phyloP scores from a whole-genome alignment of 2,888 invertebrate genomes.

The Yponomeuta evonymella region DNA sequence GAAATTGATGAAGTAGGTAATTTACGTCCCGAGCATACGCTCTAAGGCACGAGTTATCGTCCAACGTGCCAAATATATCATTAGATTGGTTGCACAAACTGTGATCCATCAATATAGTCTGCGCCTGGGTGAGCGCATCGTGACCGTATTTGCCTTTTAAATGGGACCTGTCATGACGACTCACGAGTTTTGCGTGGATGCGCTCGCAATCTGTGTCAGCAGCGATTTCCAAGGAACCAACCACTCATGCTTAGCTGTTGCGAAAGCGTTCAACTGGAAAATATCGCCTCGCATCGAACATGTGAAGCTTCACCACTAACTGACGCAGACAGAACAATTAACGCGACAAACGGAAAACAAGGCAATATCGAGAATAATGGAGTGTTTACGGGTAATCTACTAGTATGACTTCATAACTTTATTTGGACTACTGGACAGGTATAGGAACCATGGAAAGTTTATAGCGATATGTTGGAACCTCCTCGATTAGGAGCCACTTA shows the following conservation, averaged over 20 bases:
- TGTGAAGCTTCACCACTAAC: background rate
- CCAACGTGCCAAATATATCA: background rate
- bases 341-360: too few species aligned
- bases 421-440: background rate
- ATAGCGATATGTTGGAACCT: background rate
- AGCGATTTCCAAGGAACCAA: constrained; percentile 39
- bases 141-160: constrained; percentile 68
- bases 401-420: background rate
- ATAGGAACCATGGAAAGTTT: background rate
- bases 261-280: constrained; percentile 21
- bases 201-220: constrained; percentile 50
- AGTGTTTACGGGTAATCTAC: background rate
- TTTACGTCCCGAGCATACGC: background rate
- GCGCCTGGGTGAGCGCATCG: constrained; percentile 41
- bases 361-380: too few species aligned
- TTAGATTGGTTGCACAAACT: constrained; percentile 33
- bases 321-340: background rate
- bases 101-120: background rate
- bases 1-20: background rate
- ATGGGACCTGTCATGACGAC: constrained; percentile 54
- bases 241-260: constrained; percentile 18
- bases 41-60: background rate
- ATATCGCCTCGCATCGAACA: constrained; percentile 14
- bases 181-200: constrained; percentile 64
- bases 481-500: background rate